phyloP scores from a whole-genome alignment of 2,113 vertebrate genomes.

The Sander vitreus region DNA sequence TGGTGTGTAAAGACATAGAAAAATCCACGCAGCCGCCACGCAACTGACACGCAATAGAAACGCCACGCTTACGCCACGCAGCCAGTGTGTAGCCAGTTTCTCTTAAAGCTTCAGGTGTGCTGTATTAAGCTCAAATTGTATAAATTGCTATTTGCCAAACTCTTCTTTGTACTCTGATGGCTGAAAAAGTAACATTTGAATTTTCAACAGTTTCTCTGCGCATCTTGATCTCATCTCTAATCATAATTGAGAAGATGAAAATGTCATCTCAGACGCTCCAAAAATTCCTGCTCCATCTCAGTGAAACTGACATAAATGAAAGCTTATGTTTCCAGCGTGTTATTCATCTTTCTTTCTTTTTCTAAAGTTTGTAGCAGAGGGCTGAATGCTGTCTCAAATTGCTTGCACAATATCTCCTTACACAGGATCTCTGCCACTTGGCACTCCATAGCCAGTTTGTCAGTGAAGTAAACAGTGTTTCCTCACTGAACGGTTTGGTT shows the following conservation, averaged over 20 bases:
- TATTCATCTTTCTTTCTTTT: not conserved
- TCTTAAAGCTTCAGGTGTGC: not conserved
- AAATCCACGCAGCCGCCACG: no score
- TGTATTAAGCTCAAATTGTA: not conserved
- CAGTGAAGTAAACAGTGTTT: constrained; percentile 1
- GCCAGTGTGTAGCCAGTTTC: not conserved
- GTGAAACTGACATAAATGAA: not conserved
- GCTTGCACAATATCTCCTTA: constrained; percentile 1
- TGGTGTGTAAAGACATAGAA: no score
- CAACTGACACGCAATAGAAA: no score
- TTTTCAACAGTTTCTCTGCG: not conserved
- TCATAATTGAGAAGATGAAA: not conserved
- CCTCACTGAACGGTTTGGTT: constrained; percentile 10
- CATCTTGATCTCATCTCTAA: not conserved
- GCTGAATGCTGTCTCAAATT: constrained; percentile 9
- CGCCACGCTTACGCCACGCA: no score
- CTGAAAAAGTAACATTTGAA: not conserved
- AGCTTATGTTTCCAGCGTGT: not conserved
- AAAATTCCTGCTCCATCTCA: not conserved
- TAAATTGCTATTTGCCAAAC: no score
- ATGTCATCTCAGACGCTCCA: not conserved
- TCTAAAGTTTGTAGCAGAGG: not conserved
- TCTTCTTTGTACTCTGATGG: not conserved
- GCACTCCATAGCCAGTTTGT: constrained; percentile 1
- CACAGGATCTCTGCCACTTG: constrained; percentile 18